A percentile compares a stretch with the other conserved stretches of the same genome.
These are phyloP conservation scores for Chaetogeoica ovagalla DNA, from an alignment of 2,888 invertebrate species.

Conservation along the genomic window DNA sequence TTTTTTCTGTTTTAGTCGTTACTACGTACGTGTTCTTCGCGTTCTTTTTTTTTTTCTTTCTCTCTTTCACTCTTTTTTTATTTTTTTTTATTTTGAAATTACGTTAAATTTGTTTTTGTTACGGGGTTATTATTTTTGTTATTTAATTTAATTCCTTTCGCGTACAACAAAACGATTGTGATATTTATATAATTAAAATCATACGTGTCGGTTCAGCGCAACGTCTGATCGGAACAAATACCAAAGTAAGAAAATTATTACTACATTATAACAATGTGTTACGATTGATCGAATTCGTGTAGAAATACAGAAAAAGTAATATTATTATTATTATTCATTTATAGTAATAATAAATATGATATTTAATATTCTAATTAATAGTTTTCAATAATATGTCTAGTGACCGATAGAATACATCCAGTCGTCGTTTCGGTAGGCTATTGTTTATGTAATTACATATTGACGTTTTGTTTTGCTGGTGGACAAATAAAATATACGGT, in stretches of 20 bases:
- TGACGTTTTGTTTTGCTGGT: background rate
- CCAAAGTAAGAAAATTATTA: constrained; percentile 24
- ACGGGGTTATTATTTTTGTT: background rate
- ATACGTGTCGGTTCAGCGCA: constrained; percentile 3
- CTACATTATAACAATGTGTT: background rate
- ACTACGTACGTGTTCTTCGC: too few relatives aligned
- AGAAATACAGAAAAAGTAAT: background rate
- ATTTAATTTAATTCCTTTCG: background rate
- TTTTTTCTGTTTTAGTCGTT: background rate
- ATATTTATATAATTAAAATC: background rate
- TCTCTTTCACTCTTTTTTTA: background rate
- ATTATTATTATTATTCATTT: background rate
- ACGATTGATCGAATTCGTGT: too few relatives aligned
- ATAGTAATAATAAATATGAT: background rate
- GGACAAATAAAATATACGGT: too few relatives aligned
- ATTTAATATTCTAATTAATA: background rate
- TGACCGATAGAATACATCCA: background rate
- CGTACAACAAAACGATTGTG: background rate
- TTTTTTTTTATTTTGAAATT: too few relatives aligned
- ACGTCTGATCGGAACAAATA: constrained; percentile 12
- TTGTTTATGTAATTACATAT: background rate
- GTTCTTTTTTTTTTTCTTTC: background rate
- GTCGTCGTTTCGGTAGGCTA: background rate
- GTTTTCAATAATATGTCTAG: background rate
- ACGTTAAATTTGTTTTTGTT: background rate